Conservation (phyloP, 1,140 invertebrate species). For the Oncopeltus fasciatus region DNA sequence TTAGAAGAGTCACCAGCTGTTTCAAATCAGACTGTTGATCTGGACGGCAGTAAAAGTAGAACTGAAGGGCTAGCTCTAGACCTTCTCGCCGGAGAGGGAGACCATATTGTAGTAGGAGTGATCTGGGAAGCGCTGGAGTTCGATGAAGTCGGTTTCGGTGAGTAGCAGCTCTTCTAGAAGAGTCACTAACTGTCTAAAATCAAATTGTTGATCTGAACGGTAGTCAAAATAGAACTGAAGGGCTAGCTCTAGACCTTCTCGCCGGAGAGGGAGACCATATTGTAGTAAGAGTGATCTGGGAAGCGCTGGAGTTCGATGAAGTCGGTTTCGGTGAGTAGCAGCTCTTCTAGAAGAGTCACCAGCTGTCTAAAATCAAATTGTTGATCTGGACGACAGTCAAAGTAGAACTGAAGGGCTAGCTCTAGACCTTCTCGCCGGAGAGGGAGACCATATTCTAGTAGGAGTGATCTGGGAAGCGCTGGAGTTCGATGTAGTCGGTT, state of each 20-base stretch:
- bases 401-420: no score
- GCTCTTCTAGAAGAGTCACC: conserved; percentile 57
- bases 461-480: conserved; percentile 81
- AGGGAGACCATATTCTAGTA: conserved; percentile 77
- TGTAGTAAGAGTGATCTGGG: conserved; percentile 87
- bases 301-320: conserved; percentile 85
- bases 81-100: conserved; percentile 68
- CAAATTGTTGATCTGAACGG: conserved; percentile 54
- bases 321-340: conserved; percentile 75
- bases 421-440: conserved; percentile 62
- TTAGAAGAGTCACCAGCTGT: conserved; percentile 62
- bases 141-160: conserved; percentile 83
- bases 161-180: conserved; percentile 67
- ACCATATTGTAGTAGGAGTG: conserved; percentile 82
- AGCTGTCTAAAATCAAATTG: conserved; percentile 67
- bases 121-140: conserved; percentile 80
- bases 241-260: conserved; percentile 48
- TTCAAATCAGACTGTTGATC: conserved; percentile 58
- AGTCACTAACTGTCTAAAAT: conserved; percentile 61
- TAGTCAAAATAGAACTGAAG: no score
- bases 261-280: conserved; percentile 65
- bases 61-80: no score
- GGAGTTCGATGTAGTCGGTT: conserved; percentile 84
- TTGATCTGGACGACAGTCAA: conserved; percentile 73
- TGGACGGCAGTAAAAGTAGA: no score